These are phyloP conservation scores for Elanoides forficatus DNA, from an alignment of 2,113 vertebrate genomes.

Conservation along the genomic window DNA sequence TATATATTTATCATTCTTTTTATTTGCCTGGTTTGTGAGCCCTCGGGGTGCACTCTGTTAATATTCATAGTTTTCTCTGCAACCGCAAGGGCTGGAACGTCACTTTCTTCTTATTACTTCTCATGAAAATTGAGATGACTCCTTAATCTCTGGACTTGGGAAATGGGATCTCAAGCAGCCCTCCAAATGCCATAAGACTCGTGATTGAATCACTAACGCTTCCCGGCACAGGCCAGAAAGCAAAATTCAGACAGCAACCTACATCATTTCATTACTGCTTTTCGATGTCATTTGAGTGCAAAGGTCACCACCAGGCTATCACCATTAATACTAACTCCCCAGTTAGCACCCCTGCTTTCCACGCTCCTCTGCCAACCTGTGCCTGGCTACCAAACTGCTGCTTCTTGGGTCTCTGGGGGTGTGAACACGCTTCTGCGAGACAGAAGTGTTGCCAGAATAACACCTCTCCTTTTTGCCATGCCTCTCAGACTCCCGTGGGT, in stretches of 20 bases:
- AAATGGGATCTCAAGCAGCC: background rate
- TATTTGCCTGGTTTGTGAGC: background rate
- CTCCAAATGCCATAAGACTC: background rate
- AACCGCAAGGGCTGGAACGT: background rate
- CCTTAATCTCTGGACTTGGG: background rate
- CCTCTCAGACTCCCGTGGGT: background rate
- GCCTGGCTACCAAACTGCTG: background rate
- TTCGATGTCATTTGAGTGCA: background rate
- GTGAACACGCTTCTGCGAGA: rapidly evolving
- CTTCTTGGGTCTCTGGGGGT: background rate
- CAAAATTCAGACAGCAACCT: background rate
- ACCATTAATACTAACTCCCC: background rate
- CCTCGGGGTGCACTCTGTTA: background rate
- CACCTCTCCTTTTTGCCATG: background rate
- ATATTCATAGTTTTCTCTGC: background rate
- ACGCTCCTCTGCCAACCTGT: rapidly evolving
- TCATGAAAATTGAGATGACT: background rate
- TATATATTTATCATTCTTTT: background rate
- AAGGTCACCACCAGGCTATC: background rate
- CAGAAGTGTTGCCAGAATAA: background rate
- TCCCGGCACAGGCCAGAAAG: background rate
- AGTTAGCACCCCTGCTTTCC: background rate
- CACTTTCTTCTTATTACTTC: background rate
- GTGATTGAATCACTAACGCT: rapidly evolving
- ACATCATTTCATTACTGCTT: background rate